Conservation (phyloP, 2,888 invertebrate species). For the Artemia sinica region DNA sequence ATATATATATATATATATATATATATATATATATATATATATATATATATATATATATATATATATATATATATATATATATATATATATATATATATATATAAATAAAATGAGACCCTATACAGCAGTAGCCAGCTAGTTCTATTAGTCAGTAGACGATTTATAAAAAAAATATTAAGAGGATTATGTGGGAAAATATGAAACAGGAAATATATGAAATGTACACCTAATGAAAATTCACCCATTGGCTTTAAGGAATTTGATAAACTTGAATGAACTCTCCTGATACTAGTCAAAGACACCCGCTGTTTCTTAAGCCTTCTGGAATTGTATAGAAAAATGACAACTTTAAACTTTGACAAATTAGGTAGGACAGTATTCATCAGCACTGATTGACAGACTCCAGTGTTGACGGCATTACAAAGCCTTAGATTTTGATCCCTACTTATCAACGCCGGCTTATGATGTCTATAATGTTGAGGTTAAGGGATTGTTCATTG, state of each 20-base stretch:
- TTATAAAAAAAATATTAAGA: no score
- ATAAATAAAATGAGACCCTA: no score
- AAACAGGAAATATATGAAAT: no score
- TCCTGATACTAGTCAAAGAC: not conserved
- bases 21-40: no score
- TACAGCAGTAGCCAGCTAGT: no score
- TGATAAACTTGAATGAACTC: conserved; percentile 4
- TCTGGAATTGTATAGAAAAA: not conserved
- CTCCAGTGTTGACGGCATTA: not conserved
- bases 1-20: no score
- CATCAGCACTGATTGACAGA: not conserved
- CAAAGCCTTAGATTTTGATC: not conserved
- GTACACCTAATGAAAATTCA: no score
- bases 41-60: no score
- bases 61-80: no score
- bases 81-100: no score
- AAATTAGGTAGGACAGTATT: conserved; percentile 9
- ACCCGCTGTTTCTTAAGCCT: conserved; percentile 6
- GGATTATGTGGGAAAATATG: no score
- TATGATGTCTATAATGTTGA: conserved; percentile 9
- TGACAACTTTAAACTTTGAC: conserved; percentile 9
- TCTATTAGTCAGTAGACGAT: no score
- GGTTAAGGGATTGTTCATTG: not conserved
- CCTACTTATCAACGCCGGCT: conserved; percentile 1
- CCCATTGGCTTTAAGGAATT: not conserved